Conservation (phyloP, 2,888 invertebrate species). For the Orthonychiurus folsomi region DNA sequence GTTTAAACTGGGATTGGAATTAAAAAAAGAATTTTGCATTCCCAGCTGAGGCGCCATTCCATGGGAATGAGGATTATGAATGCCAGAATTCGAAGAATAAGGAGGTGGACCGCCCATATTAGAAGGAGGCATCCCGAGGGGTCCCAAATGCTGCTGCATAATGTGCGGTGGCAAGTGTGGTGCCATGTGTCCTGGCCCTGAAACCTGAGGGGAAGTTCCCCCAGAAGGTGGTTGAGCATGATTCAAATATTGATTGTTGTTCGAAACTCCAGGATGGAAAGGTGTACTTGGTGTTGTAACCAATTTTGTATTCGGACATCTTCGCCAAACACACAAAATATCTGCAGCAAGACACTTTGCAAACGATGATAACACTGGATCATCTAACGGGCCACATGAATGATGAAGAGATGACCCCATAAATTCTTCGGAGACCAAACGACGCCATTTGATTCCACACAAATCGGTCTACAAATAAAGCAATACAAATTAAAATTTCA, state of each 20-base stretch:
- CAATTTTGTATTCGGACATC: conserved; percentile 54
- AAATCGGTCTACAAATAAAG: conserved; percentile 80
- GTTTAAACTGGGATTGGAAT: conserved; percentile 57
- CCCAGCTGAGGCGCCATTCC: conserved; percentile 51
- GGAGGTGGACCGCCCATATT: conserved; percentile 45
- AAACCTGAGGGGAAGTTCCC: background rate
- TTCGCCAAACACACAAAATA: conserved; percentile 96
- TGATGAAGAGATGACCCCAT: conserved; percentile 43
- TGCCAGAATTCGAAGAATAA: conserved; percentile 42
- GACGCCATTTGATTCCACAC: conserved; percentile 99
- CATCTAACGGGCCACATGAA: conserved; percentile 63
- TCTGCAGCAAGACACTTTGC: conserved; percentile 85
- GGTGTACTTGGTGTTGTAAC: conserved; percentile 25
- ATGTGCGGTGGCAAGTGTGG: conserved; percentile 34
- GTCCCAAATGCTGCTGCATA: conserved; percentile 18
- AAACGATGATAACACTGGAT: conserved; percentile 83
- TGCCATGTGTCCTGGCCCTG: no score
- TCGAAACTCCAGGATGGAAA: conserved; percentile 19
- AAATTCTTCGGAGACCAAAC: conserved; percentile 71
- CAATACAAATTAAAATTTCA: conserved; percentile 23
- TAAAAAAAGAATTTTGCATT: conserved; percentile 29
- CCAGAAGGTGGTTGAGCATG: conserved; percentile 19
- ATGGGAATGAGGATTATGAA: conserved; percentile 46
- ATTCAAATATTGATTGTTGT: conserved; percentile 5
- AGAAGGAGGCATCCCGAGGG: conserved; percentile 24